Evolutionary conservation across 2,888 invertebrate species (phyloP), one percentile per base, ranked within the genome.

Genomic region (Calliscelio sp.): DNA sequence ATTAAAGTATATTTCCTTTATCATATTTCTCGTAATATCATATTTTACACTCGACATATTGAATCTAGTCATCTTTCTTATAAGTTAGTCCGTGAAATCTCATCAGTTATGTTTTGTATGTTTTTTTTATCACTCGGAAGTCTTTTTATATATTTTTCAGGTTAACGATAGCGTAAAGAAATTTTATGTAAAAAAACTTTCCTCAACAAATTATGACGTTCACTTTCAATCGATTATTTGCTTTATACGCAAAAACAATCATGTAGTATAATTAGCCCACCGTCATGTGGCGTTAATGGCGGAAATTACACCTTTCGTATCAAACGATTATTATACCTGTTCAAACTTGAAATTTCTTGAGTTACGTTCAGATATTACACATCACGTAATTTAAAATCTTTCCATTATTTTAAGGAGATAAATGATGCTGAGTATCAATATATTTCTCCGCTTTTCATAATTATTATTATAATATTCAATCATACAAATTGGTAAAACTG

Each of bases 231-330:
- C 70, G 70, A 63, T 79, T 79, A 79, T 79, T 79, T 79, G 70
- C 63, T 79, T 70, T 79, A 41, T 70, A 61, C 32, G 41, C 55
- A 79, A 70, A 79, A 79, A 79, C 78, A 79, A 79, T 79, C 78
- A 55, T 44, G 61, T 53, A n/a, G 78, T 71, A 71, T 79, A 71
- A 71, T 79, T 71, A 79, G 57, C 57, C 55, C 71, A 55, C 57
- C 79, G 79, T 79, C 79, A 79, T 79, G 61, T 79, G 79, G 70
- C 79, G 70, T 79, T 79, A 79, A 79, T 79, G 63, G 61, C 57
- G 78, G 78, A 78, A 78, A 78, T 78, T 78, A 78, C 55, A 71
- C 63, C 79, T 79, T 73, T 73, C 65, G 71, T 22, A 65, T 80
- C 55, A 73, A 80, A 80, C 65, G 80, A 65, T 73, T 80, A 80